A percentile compares a stretch with the other conserved stretches of the same genome.
These are phyloP conservation scores for Rhabdomys dilectus DNA, from an alignment of 2,113 vertebrate genomes.

Conservation along the genomic window DNA sequence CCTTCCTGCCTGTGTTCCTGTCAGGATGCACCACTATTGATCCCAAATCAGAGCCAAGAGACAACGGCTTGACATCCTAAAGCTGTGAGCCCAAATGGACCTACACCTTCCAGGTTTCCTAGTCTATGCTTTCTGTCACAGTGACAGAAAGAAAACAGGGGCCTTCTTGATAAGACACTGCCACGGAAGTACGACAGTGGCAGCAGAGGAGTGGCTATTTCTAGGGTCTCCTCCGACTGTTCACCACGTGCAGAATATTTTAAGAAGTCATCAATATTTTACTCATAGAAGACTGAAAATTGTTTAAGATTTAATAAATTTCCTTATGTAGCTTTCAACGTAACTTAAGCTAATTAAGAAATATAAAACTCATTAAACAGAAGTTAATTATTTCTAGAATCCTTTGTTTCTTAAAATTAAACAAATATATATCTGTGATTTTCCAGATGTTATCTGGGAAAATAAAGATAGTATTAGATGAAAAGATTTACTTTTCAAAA, in stretches of 20 bases:
- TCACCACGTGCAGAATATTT: neutral
- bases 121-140: neutral
- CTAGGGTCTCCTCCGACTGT: neutral
- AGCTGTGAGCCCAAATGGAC: neutral
- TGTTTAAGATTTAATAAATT: neutral
- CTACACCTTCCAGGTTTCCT: neutral
- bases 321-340: neutral
- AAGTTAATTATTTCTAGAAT: neutral
- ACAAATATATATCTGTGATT: neutral
- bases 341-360: neutral
- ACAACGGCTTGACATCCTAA: neutral
- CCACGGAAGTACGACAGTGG: neutral
- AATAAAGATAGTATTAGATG: neutral
- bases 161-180: neutral
- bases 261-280: neutral
- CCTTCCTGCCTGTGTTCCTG: neutral
- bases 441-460: neutral
- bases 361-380: neutral
- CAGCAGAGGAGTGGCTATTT: neutral
- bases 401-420: neutral
- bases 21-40: neutral
- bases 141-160: neutral
- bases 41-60: neutral
- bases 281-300: neutral
- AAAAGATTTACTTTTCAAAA: neutral